phyloP scores from a whole-genome alignment of 1,140 invertebrate species.

The Himalopsyche phryganea region DNA sequence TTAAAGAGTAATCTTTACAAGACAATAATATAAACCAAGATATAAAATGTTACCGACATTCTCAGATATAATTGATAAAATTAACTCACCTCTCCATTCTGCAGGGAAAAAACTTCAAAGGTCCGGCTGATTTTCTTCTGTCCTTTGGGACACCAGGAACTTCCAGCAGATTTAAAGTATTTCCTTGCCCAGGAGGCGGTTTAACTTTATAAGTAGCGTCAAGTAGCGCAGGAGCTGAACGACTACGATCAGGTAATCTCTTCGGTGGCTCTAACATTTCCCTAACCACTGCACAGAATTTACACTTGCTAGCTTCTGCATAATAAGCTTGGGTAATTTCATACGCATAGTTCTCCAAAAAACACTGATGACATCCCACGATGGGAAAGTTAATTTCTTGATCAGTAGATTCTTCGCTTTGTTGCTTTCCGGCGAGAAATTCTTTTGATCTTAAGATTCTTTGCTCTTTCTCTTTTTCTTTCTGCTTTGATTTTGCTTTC shows the following conservation, averaged over 20 bases:
- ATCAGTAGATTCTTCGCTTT: constrained; percentile 50
- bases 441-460: constrained; percentile 41
- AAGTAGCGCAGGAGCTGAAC: constrained; percentile 45
- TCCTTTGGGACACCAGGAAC: constrained; percentile 41
- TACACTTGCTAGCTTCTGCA: constrained; percentile 43
- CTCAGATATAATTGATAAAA: too few relatives aligned
- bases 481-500: constrained; percentile 38
- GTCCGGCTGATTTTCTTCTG: constrained; percentile 47
- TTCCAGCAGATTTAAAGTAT: constrained; percentile 41
- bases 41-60: too few relatives aligned
- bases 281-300: constrained; percentile 50
- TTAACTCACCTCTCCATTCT: constrained; percentile 43
- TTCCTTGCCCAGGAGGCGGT: constrained; percentile 25
- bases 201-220: constrained; percentile 33
- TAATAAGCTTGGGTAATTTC: constrained; percentile 49
- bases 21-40: too few relatives aligned
- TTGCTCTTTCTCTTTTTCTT: constrained; percentile 34
- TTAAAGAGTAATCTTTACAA: too few relatives aligned
- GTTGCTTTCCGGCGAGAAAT: constrained; percentile 37
- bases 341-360: constrained; percentile 51
- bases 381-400: constrained; percentile 39
- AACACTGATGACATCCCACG: constrained; percentile 50
- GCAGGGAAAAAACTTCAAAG: constrained; percentile 44
- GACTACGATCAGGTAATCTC: constrained; percentile 38
- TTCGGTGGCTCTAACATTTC: constrained; percentile 48